A percentile compares a stretch with the other conserved stretches of the same genome.
These are phyloP conservation scores for Forficula auricularia DNA, from an alignment of 1,140 invertebrate species.

Conservation along the genomic window DNA sequence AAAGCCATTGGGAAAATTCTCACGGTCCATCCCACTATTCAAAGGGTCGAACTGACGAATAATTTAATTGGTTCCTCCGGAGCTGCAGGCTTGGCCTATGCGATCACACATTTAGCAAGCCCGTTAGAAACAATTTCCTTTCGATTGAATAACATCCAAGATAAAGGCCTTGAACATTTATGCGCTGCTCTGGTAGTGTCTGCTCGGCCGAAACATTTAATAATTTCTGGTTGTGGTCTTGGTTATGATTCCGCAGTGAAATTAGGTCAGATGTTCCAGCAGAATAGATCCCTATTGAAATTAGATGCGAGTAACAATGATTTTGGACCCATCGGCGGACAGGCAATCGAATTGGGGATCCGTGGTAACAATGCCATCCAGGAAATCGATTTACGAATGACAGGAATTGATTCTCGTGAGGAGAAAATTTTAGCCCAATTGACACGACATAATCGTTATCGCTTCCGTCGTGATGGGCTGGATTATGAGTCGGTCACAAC, in stretches of 20 bases:
- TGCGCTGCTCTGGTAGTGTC: slow-evolving; percentile 12
- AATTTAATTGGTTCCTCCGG: slow-evolving; percentile 24
- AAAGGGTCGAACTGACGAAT: slow-evolving; percentile 19
- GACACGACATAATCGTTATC: too few relatives aligned
- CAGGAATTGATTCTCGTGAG: too few relatives aligned
- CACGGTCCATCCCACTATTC: slow-evolving; percentile 15
- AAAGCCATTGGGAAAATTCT: slow-evolving; percentile 23
- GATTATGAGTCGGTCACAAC: too few relatives aligned
- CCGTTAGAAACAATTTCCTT: slow-evolving; percentile 19
- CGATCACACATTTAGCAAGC: slow-evolving; percentile 15
- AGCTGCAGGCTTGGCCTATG: slow-evolving; percentile 20
- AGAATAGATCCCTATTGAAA: slow-evolving; percentile 1
- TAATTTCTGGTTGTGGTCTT: slow-evolving; percentile 1
- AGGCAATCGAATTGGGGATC: too few relatives aligned
- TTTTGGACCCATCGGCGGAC: background rate
- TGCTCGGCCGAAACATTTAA: background rate
- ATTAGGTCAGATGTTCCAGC: slow-evolving; percentile 2
- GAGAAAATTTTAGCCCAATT: too few relatives aligned
- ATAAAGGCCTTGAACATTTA: slow-evolving; percentile 19
- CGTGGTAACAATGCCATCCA: too few relatives aligned
- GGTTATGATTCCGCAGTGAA: background rate
- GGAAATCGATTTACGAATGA: too few relatives aligned
- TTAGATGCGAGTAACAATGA: slow-evolving; percentile 5
- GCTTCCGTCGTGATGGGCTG: too few relatives aligned
- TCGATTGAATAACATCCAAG: slow-evolving; percentile 22